Conservation (phyloP, 1,140 invertebrate genomes). For the Anastatus disparis region DNA sequence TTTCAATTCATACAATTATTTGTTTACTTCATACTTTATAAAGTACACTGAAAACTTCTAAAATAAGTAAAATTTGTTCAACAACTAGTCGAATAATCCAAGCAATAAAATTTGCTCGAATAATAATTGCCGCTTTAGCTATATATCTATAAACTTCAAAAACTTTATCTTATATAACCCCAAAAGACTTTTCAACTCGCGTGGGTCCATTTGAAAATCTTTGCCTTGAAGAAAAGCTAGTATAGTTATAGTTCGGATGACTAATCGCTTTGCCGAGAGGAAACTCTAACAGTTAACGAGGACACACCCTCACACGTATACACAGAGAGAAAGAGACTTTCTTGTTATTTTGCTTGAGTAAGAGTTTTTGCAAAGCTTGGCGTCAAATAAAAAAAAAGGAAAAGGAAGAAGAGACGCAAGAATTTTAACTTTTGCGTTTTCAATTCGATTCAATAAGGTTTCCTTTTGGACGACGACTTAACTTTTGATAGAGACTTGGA, state of each 20-base stretch:
- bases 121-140: slow-evolving; percentile 19
- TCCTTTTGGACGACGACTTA: not conserved
- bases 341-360: slow-evolving; percentile 16
- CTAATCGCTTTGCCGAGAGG: slow-evolving; percentile 32
- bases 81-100: slow-evolving; percentile 13
- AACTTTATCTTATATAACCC: too few relatives aligned
- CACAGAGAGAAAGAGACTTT: not conserved
- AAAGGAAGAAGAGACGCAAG: not conserved
- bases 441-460: slow-evolving; percentile 36
- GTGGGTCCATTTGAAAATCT: slow-evolving; percentile 25
- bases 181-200: too few relatives aligned
- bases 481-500: slow-evolving; percentile 11
- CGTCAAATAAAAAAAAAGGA: not conserved
- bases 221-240: not conserved
- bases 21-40: too few relatives aligned
- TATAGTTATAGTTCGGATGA: slow-evolving; percentile 4
- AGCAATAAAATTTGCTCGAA: slow-evolving; percentile 11
- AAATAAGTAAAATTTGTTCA: too few relatives aligned
- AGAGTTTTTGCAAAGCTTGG: slow-evolving; percentile 13
- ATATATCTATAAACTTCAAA: slow-evolving; percentile 13
- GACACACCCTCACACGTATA: too few relatives aligned
- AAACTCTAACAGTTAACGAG: slow-evolving; percentile 36
- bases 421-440: slow-evolving; percentile 31
- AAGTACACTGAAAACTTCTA: too few relatives aligned
- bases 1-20: too few relatives aligned